Evolutionary conservation across 2,888 invertebrate genomes (phyloP).

Genomic region (Acrobeloides nanus): DNA sequence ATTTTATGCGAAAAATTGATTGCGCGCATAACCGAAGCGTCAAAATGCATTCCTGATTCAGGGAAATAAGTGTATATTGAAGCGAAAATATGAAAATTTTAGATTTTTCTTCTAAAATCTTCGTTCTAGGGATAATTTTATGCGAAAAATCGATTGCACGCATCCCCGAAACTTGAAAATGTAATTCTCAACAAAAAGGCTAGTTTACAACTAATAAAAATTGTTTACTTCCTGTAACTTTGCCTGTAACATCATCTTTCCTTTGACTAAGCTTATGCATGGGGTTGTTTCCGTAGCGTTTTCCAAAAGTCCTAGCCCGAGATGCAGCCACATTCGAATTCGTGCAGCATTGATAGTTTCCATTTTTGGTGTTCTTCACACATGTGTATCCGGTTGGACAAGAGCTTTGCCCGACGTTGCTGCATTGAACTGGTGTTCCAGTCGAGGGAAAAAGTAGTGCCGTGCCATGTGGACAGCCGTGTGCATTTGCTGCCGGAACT

Average conservation of each 20-base stretch:
- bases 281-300: background rate
- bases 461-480: slow-evolving; percentile 43
- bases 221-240: slow-evolving; percentile 11
- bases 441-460: slow-evolving; percentile 51
- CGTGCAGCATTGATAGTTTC: slow-evolving; percentile 28
- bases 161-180: too few relatives aligned
- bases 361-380: slow-evolving; percentile 20
- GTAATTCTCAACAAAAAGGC: too few relatives aligned
- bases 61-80: too few relatives aligned
- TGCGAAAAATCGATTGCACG: too few relatives aligned
- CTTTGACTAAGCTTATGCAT: slow-evolving; percentile 2
- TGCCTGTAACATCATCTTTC: slow-evolving; percentile 9
- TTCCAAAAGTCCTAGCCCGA: background rate
- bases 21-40: too few relatives aligned
- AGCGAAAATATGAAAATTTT: too few relatives aligned
- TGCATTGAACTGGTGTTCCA: slow-evolving; percentile 50
- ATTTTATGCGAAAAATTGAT: too few relatives aligned
- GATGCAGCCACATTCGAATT: background rate
- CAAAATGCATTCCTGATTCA: too few relatives aligned
- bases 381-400: slow-evolving; percentile 45
- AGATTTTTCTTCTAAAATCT: too few relatives aligned
- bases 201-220: background rate
- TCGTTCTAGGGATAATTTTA: too few relatives aligned
- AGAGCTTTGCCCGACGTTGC: slow-evolving; percentile 30
- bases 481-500: slow-evolving; percentile 16